These are phyloP conservation scores for Phymatocera aterrima DNA, from an alignment of 2,888 invertebrate species.

Conservation along the genomic window DNA sequence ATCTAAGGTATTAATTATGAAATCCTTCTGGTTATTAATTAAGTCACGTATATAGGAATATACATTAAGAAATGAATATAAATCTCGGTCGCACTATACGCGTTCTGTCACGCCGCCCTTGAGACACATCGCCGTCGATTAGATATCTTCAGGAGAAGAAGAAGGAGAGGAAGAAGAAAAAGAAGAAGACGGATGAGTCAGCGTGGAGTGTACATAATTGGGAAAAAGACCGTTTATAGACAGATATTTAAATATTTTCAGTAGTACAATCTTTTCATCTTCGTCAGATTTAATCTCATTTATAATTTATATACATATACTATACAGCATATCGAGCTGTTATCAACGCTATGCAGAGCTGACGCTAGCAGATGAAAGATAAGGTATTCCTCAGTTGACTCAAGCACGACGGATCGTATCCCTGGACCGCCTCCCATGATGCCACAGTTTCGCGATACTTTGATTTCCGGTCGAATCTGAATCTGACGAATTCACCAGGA, in stretches of 20 bases:
- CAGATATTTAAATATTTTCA: neutral
- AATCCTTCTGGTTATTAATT: slow-evolving; percentile 34
- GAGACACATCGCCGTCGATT: neutral
- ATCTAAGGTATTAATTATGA: slow-evolving; percentile 35
- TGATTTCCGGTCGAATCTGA: neutral
- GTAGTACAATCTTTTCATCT: neutral
- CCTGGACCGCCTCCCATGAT: neutral
- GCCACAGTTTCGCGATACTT: neutral
- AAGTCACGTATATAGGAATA: slow-evolving; percentile 27
- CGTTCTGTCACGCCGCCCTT: neutral
- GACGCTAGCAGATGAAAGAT: neutral
- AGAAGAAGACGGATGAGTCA: no score
- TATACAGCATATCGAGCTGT: neutral
- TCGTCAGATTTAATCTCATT: no score
- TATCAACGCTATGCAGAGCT: slow-evolving; percentile 3
- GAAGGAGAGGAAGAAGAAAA: no score
- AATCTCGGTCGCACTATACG: neutral
- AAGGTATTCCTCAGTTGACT: neutral
- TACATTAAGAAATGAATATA: neutral
- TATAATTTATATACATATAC: no score
- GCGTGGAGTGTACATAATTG: neutral
- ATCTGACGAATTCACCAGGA: no score
- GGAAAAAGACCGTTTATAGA: neutral
- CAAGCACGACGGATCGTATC: neutral
- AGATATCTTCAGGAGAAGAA: neutral